These are phyloP conservation scores for Calephelis nemesis DNA, from an alignment of 1,140 invertebrate genomes.

Conservation along the genomic window DNA sequence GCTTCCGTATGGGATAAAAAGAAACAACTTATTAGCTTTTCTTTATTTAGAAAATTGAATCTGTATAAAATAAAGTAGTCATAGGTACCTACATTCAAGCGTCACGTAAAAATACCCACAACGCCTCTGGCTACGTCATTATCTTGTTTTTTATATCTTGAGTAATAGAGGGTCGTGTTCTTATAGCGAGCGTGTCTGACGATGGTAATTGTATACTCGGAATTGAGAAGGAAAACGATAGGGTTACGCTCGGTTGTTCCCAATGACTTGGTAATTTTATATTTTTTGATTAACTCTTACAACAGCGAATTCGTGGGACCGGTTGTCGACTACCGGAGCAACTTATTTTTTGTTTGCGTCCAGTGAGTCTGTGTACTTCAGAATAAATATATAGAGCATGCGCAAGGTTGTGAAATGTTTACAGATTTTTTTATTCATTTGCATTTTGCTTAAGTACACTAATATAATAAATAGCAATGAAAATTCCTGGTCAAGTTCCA, in stretches of 20 bases:
- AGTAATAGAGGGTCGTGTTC: slow-evolving; percentile 39
- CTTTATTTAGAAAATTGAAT: neutral
- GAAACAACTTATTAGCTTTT: too few relatives aligned
- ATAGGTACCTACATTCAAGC: neutral
- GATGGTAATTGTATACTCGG: slow-evolving; percentile 58
- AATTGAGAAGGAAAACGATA: slow-evolving; percentile 52
- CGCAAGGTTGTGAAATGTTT: neutral
- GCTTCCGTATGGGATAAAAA: too few relatives aligned
- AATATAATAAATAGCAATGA: too few relatives aligned
- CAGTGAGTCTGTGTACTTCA: neutral
- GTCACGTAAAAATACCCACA: slow-evolving; percentile 2
- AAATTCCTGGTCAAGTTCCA: too few relatives aligned
- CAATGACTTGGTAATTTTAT: slow-evolving; percentile 51
- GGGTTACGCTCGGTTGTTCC: slow-evolving; percentile 49
- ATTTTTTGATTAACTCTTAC: slow-evolving; percentile 24
- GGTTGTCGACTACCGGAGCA: slow-evolving; percentile 25
- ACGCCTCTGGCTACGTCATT: slow-evolving; percentile 31
- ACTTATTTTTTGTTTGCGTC: slow-evolving; percentile 1
- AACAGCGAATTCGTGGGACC: slow-evolving; percentile 35
- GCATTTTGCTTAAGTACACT: too few relatives aligned
- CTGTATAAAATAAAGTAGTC: neutral
- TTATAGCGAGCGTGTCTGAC: slow-evolving; percentile 28
- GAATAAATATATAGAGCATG: neutral
- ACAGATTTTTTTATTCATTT: too few relatives aligned
- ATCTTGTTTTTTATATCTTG: slow-evolving; percentile 44